These are phyloP conservation scores for Cynopterus brachyotis DNA, from an alignment of 2,113 vertebrate genomes.

Conservation along the genomic window DNA sequence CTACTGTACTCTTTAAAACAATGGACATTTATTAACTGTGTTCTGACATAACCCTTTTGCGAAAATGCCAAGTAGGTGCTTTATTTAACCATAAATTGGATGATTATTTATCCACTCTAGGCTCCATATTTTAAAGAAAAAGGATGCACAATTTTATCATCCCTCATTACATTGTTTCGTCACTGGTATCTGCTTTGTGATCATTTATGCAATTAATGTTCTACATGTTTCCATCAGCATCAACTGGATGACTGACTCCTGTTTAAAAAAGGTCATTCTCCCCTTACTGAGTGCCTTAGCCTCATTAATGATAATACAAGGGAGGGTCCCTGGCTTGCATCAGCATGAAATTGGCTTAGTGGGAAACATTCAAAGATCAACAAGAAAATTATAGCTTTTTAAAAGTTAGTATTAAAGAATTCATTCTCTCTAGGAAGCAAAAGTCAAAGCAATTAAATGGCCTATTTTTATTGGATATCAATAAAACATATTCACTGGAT, in stretches of 20 bases:
- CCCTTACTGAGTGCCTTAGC: not conserved
- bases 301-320: slow-evolving; percentile 56
- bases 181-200: not conserved
- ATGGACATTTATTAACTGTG: not conserved
- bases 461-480: slow-evolving; percentile 18
- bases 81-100: not conserved
- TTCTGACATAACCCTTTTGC: not conserved
- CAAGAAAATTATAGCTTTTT: slow-evolving; percentile 70
- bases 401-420: slow-evolving; percentile 65
- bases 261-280: slow-evolving; percentile 65
- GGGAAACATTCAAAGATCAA: slow-evolving; percentile 65
- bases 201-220: slow-evolving; percentile 55
- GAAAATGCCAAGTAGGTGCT: not conserved
- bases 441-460: slow-evolving; percentile 67
- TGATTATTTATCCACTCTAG: not conserved
- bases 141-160: not conserved
- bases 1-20: not conserved
- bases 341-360: slow-evolving; percentile 29
- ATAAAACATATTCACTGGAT: slow-evolving; percentile 26
- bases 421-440: slow-evolving; percentile 50
- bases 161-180: not conserved
- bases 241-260: slow-evolving; percentile 52
- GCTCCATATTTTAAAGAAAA: not conserved
- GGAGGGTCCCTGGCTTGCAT: not conserved
- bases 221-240: not conserved